A percentile compares a stretch with the other conserved stretches of the same genome.
Evolutionary conservation across 2,113 vertebrate species (phyloP).

Genomic region (Elachura formosa): DNA sequence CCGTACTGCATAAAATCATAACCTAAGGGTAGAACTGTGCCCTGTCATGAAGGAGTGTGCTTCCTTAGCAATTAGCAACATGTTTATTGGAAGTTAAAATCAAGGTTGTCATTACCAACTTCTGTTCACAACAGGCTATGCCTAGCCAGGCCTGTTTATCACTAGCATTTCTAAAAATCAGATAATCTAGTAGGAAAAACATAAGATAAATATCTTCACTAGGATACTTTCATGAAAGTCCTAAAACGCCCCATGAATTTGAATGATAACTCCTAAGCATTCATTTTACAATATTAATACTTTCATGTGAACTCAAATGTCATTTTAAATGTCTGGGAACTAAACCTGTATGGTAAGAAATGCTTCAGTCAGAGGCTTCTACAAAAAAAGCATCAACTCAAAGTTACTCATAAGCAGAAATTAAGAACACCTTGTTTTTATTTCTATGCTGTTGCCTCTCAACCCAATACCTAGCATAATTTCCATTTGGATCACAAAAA

Average conservation of each 20-base stretch:
- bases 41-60: background rate
- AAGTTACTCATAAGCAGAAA: background rate
- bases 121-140: background rate
- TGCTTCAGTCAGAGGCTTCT: background rate
- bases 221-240: background rate
- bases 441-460: background rate
- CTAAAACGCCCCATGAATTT: background rate
- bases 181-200: background rate
- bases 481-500: background rate
- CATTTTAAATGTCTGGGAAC: background rate
- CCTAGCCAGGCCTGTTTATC: background rate
- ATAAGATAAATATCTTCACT: background rate
- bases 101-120: background rate
- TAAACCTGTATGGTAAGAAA: background rate
- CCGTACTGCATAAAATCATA: background rate
- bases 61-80: background rate
- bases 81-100: background rate
- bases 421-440: background rate
- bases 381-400: background rate
- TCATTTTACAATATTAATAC: background rate
- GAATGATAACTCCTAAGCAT: background rate
- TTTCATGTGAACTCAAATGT: background rate
- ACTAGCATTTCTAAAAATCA: background rate
- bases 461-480: background rate
- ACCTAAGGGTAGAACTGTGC: background rate